Evolutionary conservation across 2,113 vertebrate species (phyloP).

Genomic region (Menura novaehollandiae): DNA sequence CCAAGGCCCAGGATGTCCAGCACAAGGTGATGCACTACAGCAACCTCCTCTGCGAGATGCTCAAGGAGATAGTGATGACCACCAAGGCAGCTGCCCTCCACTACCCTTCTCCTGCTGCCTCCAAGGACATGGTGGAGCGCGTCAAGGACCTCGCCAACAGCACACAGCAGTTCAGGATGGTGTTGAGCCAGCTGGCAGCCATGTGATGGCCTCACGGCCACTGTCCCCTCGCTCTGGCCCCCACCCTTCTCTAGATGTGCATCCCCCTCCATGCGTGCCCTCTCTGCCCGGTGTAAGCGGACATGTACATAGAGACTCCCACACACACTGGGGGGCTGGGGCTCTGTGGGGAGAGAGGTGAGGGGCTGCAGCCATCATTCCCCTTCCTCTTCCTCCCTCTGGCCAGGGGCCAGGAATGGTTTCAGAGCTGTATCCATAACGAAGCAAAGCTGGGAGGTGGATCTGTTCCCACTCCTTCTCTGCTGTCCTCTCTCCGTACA

Average conservation of each 20-base stretch:
- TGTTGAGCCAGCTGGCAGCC: constrained; percentile 86
- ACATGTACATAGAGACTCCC: constrained; percentile 77
- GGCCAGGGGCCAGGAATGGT: constrained; percentile 24
- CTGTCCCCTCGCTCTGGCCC: neutral
- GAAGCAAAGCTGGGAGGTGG: constrained; percentile 49
- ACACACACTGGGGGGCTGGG: neutral
- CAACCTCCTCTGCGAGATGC: constrained; percentile 92
- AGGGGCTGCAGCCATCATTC: neutral
- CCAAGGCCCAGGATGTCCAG: constrained; percentile 86
- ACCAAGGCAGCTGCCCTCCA: constrained; percentile 92
- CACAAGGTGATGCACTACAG: constrained; percentile 91
- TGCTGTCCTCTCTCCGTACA: neutral
- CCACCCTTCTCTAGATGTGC: neutral
- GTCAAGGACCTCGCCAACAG: constrained; percentile 88
- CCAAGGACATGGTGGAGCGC: constrained; percentile 91
- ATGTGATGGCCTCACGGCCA: constrained; percentile 68
- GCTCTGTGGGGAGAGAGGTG: neutral
- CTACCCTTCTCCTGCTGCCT: constrained; percentile 84
- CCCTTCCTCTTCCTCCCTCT: neutral
- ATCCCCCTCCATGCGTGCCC: neutral
- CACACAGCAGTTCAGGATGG: constrained; percentile 91
- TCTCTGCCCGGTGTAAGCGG: constrained; percentile 51
- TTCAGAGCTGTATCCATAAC: constrained; percentile 56
- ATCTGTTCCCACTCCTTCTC: neutral
- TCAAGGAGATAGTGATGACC: constrained; percentile 92